These are phyloP conservation scores for Sturnus vulgaris DNA, from an alignment of 2,113 vertebrate species.

Conservation along the genomic window DNA sequence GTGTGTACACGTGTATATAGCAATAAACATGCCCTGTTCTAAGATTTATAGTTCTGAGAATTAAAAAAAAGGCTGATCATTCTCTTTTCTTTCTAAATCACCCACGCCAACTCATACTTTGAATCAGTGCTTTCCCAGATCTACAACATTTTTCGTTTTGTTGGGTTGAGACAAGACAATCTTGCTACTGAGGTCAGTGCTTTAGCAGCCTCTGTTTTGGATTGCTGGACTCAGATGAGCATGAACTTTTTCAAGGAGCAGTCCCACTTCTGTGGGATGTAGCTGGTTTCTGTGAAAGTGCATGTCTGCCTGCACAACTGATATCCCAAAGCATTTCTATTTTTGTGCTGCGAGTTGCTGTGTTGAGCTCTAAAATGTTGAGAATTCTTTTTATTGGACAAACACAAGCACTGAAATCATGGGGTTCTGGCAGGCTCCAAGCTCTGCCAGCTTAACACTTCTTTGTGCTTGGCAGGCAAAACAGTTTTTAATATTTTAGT, in stretches of 20 bases:
- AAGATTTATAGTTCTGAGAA: neutral
- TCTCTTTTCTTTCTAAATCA: neutral
- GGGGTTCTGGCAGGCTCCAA: neutral
- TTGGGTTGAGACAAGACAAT: neutral
- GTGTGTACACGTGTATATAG: neutral
- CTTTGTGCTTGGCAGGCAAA: slow-evolving; percentile 10
- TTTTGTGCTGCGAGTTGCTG: slow-evolving; percentile 16
- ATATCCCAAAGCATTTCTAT: slow-evolving; percentile 25
- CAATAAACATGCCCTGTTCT: neutral
- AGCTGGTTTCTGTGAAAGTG: neutral
- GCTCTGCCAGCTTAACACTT: neutral
- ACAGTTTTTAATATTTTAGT: neutral
- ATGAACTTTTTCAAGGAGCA: neutral
- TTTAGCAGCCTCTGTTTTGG: neutral
- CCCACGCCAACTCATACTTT: neutral
- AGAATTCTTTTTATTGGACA: slow-evolving; percentile 38
- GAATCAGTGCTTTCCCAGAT: neutral
- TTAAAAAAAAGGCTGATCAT: neutral
- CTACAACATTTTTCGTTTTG: neutral
- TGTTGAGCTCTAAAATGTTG: neutral
- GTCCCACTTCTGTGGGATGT: neutral
- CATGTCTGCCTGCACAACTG: slow-evolving; percentile 6
- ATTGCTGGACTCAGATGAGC: neutral
- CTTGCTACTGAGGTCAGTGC: neutral
- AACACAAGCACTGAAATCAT: neutral